Conservation (phyloP, 2,888 invertebrate species). For the Idaea aversata region DNA sequence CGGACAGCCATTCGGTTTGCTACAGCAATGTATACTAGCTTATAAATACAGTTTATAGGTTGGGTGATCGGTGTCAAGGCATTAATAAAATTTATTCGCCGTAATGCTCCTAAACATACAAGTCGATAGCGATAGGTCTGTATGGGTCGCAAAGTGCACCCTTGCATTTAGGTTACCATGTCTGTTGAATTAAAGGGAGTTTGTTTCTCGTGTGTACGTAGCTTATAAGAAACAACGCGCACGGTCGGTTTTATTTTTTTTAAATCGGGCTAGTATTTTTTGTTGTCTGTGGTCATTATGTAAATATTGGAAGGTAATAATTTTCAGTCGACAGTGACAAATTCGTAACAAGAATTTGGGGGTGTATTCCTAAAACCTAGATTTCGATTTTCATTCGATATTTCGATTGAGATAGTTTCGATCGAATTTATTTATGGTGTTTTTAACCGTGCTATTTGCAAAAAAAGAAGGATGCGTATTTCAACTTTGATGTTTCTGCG, state of each 20-base stretch:
- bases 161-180: too few species aligned
- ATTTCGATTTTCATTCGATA: background rate
- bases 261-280: background rate
- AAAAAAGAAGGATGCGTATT: background rate
- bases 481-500: too few species aligned
- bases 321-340: background rate
- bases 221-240: background rate
- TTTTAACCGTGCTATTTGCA: background rate
- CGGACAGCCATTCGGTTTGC: background rate
- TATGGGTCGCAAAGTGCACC: too few species aligned
- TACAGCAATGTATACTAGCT: background rate
- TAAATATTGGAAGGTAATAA: background rate
- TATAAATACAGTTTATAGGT: too few species aligned
- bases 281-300: background rate
- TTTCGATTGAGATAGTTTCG: background rate
- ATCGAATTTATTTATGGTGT: background rate
- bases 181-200: too few species aligned
- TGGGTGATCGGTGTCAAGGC: too few species aligned
- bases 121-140: too few species aligned
- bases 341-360: background rate
- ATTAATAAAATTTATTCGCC: too few species aligned
- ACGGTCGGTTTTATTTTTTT: background rate
- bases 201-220: too few species aligned
- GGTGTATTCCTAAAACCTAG: constrained; percentile 7
- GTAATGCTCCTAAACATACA: too few species aligned